These are phyloP conservation scores for Takifugu flavidus DNA, from an alignment of 2,113 vertebrate genomes.

Conservation along the genomic window DNA sequence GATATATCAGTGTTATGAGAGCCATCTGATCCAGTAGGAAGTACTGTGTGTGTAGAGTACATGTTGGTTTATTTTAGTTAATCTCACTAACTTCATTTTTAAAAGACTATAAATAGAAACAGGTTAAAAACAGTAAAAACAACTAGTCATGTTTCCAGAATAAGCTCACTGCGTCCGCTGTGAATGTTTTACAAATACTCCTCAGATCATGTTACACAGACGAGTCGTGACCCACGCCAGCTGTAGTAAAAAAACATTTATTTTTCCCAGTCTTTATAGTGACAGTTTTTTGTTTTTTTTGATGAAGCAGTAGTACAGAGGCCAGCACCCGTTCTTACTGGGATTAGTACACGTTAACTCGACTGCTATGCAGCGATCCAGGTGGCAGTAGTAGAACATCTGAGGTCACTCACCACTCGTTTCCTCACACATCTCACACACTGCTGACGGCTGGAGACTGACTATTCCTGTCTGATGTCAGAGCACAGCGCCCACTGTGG, in stretches of 20 bases:
- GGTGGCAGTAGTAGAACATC: constrained; percentile 39
- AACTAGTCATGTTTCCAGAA: constrained; percentile 31
- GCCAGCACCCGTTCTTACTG: constrained; percentile 39
- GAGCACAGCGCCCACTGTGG: constrained; percentile 42
- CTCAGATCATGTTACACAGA: constrained; percentile 1
- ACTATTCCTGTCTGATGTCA: constrained; percentile 43
- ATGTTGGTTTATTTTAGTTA: constrained; percentile 16
- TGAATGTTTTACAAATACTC: constrained; percentile 17
- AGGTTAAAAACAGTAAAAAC: constrained; percentile 10
- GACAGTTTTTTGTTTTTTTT: constrained; percentile 53
- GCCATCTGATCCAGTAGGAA: constrained; percentile 5
- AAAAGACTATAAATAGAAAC: constrained; percentile 11
- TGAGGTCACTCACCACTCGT: constrained; percentile 51
- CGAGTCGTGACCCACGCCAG: constrained; percentile 15
- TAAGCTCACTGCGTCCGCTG: constrained; percentile 28
- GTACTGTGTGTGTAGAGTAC: not conserved
- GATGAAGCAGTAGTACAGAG: constrained; percentile 73
- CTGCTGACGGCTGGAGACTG: constrained; percentile 28
- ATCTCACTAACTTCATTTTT: constrained; percentile 21
- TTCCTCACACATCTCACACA: constrained; percentile 27
- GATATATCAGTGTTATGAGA: constrained; percentile 27
- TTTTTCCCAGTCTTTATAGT: constrained; percentile 64
- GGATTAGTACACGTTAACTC: constrained; percentile 18
- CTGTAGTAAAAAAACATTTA: constrained; percentile 50
- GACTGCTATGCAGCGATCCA: constrained; percentile 30